Base-by-base conservation (phyloP, 2,888 invertebrate species). In the Mayetiola destructor region DNA sequence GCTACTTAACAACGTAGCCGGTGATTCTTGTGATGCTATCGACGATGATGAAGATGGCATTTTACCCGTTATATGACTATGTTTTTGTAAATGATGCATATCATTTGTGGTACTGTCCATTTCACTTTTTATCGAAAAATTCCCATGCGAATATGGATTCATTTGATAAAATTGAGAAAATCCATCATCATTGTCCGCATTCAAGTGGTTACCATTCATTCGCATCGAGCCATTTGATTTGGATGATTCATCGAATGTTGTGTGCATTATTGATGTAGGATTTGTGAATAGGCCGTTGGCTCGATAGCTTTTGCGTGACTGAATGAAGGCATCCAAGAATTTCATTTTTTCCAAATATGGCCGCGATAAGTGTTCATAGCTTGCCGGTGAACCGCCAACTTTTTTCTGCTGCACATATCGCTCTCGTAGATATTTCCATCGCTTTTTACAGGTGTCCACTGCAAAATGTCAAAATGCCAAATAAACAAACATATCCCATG, bases 261-360 rank as follows among this genome's bases (percentile, higher is more conserved):
- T 20, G 2, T 9, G n/a, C 23, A 23, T 20, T 16, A 35, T 27
- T 1, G n/a, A 23, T 2, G 18, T 70, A 0, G 70, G 70, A 1
- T 70, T 71, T 2, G 69, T 67, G 2, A 71, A 61, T 59, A 69
- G 70, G 62, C 64, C 70, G 14, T 69, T 67, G 30, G 69, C 69
- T 35, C 71, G 66, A 59, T 71, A 72, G 2, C 72, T 71, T 62
- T 72, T 72, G 8, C 72, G 65, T 4, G 72, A 71, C 58, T 72
- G 72, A 57, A 72, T 72, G 58, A 71, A 72, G 56, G 70, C 68
- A 59, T 72, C 72, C 2, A 72, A 62, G 59, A 72, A 72, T 63
- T 71, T 72, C 72, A 72, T 72, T 64, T 72, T 72, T 60, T 72
- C 72, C 55, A 72, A 62, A 64, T 72, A 72, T 1, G 72, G 72